Evolutionary conservation across 2,797 vertebrate genomes (phyloP).

Genomic region (Anguilla megastoma): DNA sequence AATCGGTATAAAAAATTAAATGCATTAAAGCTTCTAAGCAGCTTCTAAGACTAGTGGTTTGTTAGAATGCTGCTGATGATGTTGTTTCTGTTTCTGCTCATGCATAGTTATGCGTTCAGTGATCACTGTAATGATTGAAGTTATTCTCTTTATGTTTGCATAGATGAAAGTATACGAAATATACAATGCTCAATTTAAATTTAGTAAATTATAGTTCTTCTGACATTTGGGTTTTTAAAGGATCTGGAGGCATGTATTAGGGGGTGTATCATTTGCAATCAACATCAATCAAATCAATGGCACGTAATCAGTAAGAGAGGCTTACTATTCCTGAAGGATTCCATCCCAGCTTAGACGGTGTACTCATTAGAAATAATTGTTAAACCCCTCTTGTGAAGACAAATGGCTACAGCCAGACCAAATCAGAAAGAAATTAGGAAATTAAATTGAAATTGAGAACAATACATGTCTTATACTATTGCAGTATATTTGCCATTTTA

Average conservation of each 20-base stretch:
- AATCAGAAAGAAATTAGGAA: background rate
- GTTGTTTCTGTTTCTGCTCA: background rate
- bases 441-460: background rate
- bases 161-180: background rate
- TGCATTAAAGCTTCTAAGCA: background rate
- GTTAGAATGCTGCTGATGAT: background rate
- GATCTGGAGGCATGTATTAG: background rate
- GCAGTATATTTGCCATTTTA: conserved; percentile 44
- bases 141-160: background rate
- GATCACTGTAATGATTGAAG: background rate
- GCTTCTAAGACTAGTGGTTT: background rate
- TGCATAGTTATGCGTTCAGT: background rate
- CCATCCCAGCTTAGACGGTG: background rate
- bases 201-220: background rate
- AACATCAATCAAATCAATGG: background rate
- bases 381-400: background rate
- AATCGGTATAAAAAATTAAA: background rate
- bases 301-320: background rate
- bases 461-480: background rate
- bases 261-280: background rate
- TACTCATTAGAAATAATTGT: conserved; percentile 11
- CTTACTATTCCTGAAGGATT: background rate
- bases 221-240: background rate
- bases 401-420: background rate
- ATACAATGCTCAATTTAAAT: background rate